Base-by-base conservation (phyloP, 1,140 invertebrate species). In the Cyclargus thomasi region DNA sequence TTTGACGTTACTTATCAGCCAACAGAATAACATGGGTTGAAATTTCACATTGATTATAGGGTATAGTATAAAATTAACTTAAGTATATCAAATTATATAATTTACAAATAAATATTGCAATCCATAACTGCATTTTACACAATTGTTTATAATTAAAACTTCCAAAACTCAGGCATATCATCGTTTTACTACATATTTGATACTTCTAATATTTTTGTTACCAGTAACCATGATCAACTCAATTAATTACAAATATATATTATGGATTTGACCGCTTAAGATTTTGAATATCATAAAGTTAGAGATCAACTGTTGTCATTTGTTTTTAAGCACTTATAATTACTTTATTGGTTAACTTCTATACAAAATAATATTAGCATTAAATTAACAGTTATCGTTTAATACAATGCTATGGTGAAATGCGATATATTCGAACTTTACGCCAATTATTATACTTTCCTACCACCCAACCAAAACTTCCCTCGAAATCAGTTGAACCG, bases 281-380 rank as follows among this genome's bases (percentile, higher is more conserved):
- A 47, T 14, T 14, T 14, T 47, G 1, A 14, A 47, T 47, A 16
- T 47, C 10, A 11, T 47, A 47, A 47, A 16, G 39, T 47, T 47
- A 47, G 39, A 47, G 39, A 47, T 47, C 39, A 47, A 47, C 1
- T 47, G 39, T 47, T 47, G 39, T 47, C 39, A 47, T 47, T 35
- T 35, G 29, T 35, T 47, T 47, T 47, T 14, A 47, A 47, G 39
- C 39, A 47, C 39, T 47, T 47, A 47, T 14, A 47, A 16, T 47
- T 47, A 47, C 2, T 47, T 47, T 47, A 47, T 47, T 47, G 36
- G 36, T 47, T 47, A 47, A 47, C 39, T 55, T 69, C 64, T 69
- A 65, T 69, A 66, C 64, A 69, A 63, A 68, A 65, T 62, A 39
- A 62, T 53, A 7, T 20, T 20, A 11, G 21, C 2, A 20, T 21